Conservation (phyloP, 2,888 invertebrate species). For the Diplazon laetatorius region DNA sequence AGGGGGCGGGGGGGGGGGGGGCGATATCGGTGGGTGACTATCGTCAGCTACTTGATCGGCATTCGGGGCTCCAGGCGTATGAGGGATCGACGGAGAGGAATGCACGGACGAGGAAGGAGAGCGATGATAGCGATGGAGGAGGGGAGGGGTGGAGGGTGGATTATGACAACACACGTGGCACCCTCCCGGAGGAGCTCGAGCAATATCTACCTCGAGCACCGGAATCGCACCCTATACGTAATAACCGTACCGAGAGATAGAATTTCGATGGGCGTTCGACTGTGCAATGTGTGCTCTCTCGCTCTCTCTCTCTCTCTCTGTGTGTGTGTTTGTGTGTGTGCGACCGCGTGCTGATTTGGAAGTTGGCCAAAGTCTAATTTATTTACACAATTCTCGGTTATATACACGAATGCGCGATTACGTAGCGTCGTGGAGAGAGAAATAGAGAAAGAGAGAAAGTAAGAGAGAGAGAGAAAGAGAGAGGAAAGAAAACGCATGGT, state of each 20-base stretch:
- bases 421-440: slow-evolving; percentile 32
- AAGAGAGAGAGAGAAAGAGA: slow-evolving; percentile 1
- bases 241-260: slow-evolving; percentile 43
- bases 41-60: slow-evolving; percentile 15
- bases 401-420: slow-evolving; percentile 53
- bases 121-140: too few relatives aligned
- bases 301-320: too few relatives aligned
- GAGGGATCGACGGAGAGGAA: slow-evolving; percentile 6
- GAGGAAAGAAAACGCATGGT: not conserved
- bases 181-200: slow-evolving; percentile 1
- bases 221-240: slow-evolving; percentile 27
- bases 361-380: slow-evolving; percentile 63
- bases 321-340: too few relatives aligned
- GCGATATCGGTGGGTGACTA: too few relatives aligned
- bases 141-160: slow-evolving; percentile 7
- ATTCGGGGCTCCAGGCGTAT: not conserved
- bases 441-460: not conserved
- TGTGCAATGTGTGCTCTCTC: slow-evolving; percentile 16
- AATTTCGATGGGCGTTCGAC: slow-evolving; percentile 48
- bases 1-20: too few relatives aligned
- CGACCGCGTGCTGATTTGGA: slow-evolving; percentile 61
- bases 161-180: slow-evolving; percentile 17
- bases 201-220: not conserved
- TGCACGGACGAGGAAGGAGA: too few relatives aligned
- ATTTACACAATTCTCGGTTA: slow-evolving; percentile 63